Base-by-base conservation (phyloP, 2,888 invertebrate genomes). In the Leptinotarsa peninsularis region DNA sequence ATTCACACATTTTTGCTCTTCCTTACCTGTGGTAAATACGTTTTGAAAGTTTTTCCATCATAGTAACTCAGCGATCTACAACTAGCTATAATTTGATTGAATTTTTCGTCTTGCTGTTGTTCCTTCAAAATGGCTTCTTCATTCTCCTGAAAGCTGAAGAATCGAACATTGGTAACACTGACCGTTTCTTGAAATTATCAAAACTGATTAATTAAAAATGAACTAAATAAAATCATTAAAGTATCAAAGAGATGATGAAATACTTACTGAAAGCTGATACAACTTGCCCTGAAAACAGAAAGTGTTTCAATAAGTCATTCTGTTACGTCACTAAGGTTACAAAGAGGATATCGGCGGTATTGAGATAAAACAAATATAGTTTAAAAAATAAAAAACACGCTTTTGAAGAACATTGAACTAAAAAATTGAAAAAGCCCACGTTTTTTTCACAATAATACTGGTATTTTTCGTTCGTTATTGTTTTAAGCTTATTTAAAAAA, bases 11-110 rank as follows among this genome's bases (percentile, higher is more conserved):
- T 58, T 23, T 27, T 4, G 3, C 13, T 21, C 3, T 63, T 7
- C 10, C 63, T 63, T 13, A 63, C 63, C 43, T 63, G 63, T n/a
- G 63, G 63, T 63, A 63, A 63, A 63, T n/a, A 63, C 3, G 63
- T 63, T 63, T 63, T 63, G 43, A 63, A 33, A 17, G 63, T 43
- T 43, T 63, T 63, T n/a, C 33, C 63, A 0, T 63, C 63, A 63
- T 63, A 63, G 14, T 43, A 18, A 63, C 63, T 63, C 43, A 63
- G 4, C 15, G 63, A 63, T 43, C 17, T 27, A 63, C 7, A n/a
- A n/a, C 63, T 63, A 7, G n/a, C 63, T n/a, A 63, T 63, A 5
- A 63, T 33, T 43, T 33, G n/a, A 10, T 43, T 33, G 27, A 63
- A 63, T 63, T 63, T 63, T 43, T 63, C 63, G 2, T 63, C 33